A percentile compares a stretch with the other conserved stretches of the same genome.
Conservation (phyloP, 2,888 invertebrate species). For the Ligdia adustata region DNA sequence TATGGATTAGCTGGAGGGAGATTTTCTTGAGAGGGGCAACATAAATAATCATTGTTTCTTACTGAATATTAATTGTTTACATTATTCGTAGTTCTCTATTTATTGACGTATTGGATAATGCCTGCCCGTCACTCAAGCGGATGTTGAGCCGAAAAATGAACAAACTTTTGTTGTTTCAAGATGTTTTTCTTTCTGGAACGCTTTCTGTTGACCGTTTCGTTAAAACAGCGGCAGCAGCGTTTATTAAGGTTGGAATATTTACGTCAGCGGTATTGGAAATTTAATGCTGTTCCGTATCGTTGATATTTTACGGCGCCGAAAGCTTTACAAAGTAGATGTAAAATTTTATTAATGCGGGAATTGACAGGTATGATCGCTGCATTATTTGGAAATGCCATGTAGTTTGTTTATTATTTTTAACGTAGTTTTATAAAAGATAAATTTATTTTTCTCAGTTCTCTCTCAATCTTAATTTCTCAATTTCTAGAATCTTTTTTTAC, state of each 20-base stretch:
- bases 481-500: too few relatives aligned
- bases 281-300: constrained; percentile 21
- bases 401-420: too few relatives aligned
- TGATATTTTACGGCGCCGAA: too few relatives aligned
- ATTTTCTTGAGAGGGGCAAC: constrained; percentile 19
- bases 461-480: too few relatives aligned
- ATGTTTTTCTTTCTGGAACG: constrained; percentile 33
- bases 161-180: constrained; percentile 37
- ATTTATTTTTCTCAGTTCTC: too few relatives aligned
- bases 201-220: constrained; percentile 33
- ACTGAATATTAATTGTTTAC: constrained; percentile 34
- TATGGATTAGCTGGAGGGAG: constrained; percentile 57
- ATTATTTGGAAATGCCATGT: too few relatives aligned
- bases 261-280: constrained; percentile 15
- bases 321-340: too few relatives aligned
- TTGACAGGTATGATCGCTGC: too few relatives aligned
- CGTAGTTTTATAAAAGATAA: too few relatives aligned
- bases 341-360: too few relatives aligned
- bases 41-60: constrained; percentile 31
- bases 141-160: constrained; percentile 39
- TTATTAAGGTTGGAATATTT: constrained; percentile 29
- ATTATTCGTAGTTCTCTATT: constrained; percentile 43
- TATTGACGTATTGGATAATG: constrained; percentile 57
- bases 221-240: constrained; percentile 30
- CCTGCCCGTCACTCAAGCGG: constrained; percentile 51